phyloP scores from a whole-genome alignment of 2,113 vertebrate genomes.

The Passerina amoena region DNA sequence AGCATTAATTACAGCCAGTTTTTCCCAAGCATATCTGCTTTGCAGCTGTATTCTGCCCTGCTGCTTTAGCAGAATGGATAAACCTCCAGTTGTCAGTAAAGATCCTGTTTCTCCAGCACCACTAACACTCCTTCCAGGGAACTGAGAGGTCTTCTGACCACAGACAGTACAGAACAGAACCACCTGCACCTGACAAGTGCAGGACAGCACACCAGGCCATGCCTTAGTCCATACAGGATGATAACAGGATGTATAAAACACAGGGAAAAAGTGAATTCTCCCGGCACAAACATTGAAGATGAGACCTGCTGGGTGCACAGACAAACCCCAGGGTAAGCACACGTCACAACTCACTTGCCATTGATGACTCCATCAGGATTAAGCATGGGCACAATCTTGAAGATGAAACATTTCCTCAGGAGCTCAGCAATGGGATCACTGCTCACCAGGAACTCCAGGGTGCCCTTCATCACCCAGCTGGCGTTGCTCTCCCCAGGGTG shows the following conservation, averaged over 20 bases:
- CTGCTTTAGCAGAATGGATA: not conserved
- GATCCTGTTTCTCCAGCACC: not conserved
- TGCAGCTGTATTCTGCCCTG: not conserved
- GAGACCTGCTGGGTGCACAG: not conserved
- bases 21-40: not conserved
- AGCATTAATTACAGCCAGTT: slow-evolving; percentile 35
- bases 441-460: slow-evolving; percentile 89
- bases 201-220: not conserved
- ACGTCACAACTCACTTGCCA: slow-evolving; percentile 82
- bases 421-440: slow-evolving; percentile 82
- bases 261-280: accelerated
- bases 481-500: slow-evolving; percentile 94
- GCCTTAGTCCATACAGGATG: not conserved
- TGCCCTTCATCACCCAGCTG: slow-evolving; percentile 96
- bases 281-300: accelerated
- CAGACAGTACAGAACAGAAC: not conserved
- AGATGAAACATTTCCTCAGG: slow-evolving; percentile 88
- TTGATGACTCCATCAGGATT: slow-evolving; percentile 95
- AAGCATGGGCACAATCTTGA: slow-evolving; percentile 94
- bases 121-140: not conserved
- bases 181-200: not conserved
- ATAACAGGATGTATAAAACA: not conserved
- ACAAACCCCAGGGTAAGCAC: not conserved
- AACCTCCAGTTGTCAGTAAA: not conserved
- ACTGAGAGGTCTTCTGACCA: not conserved